phyloP scores from a whole-genome alignment of 2,113 vertebrate genomes.

The Embiotoca jacksoni region DNA sequence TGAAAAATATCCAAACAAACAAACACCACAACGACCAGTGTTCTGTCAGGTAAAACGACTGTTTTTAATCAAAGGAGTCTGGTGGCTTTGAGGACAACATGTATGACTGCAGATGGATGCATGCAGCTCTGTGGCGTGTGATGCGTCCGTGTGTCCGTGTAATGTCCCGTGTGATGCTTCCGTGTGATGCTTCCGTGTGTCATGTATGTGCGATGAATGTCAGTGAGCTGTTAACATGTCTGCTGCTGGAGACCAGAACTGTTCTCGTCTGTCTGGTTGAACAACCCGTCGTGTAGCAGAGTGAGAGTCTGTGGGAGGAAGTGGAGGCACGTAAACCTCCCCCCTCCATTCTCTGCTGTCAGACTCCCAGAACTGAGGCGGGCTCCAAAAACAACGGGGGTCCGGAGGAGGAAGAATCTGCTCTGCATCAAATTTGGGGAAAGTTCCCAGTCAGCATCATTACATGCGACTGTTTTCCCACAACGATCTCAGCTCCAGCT shows the following conservation, averaged over 20 bases:
- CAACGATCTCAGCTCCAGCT: conserved; percentile 21
- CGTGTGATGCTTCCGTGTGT: conserved; percentile 46
- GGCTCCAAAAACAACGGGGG: conserved; percentile 69
- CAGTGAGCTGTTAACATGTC: conserved; percentile 58
- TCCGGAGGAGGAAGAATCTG: conserved; percentile 68
- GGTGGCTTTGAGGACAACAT: no score
- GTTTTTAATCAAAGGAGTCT: no score
- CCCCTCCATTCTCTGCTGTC: conserved; percentile 7
- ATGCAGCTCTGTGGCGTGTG: conserved; percentile 21
- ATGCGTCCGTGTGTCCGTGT: conserved; percentile 30
- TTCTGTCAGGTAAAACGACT: no score
- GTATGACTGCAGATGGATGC: no score
- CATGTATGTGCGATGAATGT: conserved; percentile 64
- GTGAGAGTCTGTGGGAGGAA: conserved; percentile 52
- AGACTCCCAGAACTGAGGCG: conserved; percentile 58
- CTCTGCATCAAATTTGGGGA: conserved; percentile 57
- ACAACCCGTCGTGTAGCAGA: conserved; percentile 19
- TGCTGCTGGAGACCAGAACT: conserved; percentile 7
- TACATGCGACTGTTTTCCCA: conserved; percentile 42
- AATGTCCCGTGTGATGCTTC: conserved; percentile 40
- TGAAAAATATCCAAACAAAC: no score
- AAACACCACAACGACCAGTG: no score
- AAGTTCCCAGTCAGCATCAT: conserved; percentile 60
- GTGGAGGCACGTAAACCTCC: conserved; percentile 42
- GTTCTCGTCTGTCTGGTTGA: background rate